A percentile compares a stretch with the other conserved stretches of the same genome.
Evolutionary conservation across 1,140 invertebrate species (phyloP).

Genomic region (Polypedilum vanderplanki): DNA sequence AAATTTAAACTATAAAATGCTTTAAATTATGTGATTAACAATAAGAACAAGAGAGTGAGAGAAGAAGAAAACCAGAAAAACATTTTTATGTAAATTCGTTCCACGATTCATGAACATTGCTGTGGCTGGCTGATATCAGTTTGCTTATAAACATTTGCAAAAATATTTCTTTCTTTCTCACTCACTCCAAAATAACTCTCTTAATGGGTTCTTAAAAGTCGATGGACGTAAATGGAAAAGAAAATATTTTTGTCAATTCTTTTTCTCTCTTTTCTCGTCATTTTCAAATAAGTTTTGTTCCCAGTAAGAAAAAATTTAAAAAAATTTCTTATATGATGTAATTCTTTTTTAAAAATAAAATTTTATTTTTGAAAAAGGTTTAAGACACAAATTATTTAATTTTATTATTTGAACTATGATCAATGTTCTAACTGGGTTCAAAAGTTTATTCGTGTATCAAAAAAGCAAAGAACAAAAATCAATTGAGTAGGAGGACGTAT

Average conservation of each 20-base stretch:
- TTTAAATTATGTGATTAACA: background rate
- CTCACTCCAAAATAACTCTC: background rate
- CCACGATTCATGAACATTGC: background rate
- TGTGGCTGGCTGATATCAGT: background rate
- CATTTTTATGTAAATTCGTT: background rate
- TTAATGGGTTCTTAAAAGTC: slow-evolving; percentile 9
- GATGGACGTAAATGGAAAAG: background rate
- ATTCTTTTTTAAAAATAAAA: too few species aligned
- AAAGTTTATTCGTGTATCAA: too few species aligned
- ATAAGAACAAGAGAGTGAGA: too few species aligned
- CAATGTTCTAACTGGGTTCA: too few species aligned
- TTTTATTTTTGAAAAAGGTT: too few species aligned
- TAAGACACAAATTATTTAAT: too few species aligned
- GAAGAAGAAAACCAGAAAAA: slow-evolving; percentile 2
- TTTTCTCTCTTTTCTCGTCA: too few species aligned
- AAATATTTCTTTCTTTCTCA: background rate
- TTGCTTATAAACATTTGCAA: background rate
- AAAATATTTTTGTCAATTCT: too few species aligned
- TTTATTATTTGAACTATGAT: too few species aligned
- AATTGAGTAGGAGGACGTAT: background rate
- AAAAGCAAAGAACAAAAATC: background rate
- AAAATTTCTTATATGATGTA: too few species aligned
- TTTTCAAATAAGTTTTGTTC: too few species aligned
- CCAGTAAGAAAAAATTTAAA: too few species aligned
- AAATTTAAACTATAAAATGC: background rate